Evolutionary conservation across 2,113 vertebrate species (phyloP), one percentile per base, ranked within the genome.

Genomic region (Neoarius graeffei): DNA sequence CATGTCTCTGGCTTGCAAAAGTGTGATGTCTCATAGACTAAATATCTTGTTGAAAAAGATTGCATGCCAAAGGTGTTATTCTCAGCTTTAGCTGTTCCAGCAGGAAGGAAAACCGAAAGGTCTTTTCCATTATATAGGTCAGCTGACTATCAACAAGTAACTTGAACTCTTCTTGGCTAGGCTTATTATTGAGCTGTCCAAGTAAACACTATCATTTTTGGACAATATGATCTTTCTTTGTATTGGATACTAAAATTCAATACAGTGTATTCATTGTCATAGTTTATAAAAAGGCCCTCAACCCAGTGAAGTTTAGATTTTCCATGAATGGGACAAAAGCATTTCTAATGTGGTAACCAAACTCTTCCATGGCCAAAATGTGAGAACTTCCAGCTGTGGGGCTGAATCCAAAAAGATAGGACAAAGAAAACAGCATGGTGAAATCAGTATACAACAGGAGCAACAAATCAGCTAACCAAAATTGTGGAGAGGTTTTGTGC

Each of bases 21-120:
- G 88, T 82, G 30, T 1, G 57, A 90, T 92, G 88, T 91, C 86
- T 91, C 91, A 91, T 81, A 62, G 76, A 85, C 57, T 80, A 90
- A 89, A 77, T 67, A 90, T 84, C 77, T 90, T 87, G 80, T 42
- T 79, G 83, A 79, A 86, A 86, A 85, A 60, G 73, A 66, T 69
- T 86, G 48, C 89, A 88, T 88, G 81, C 87, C 89, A 89, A 83
- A 71, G 73, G 87, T 67, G 15, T 66, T 86, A 87, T 89, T 90
- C 86, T 84, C 76, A 74, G 67, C 64, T 56, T 62, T 57, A 17
- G 48, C 76, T 85, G 86, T 86, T 82, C 27, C 60, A 67, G 50
- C 80, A 89, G 52, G 52, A 87, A 85, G 77, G 82, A 87, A 91
- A 86, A 88, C 85, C 27, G 86, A 76, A 88, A 60, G 86, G 85